A percentile compares a stretch with the other conserved stretches of the same genome.
These are phyloP conservation scores for Etheostoma spectabile DNA, from an alignment of 2,113 vertebrate genomes.

Conservation along the genomic window DNA sequence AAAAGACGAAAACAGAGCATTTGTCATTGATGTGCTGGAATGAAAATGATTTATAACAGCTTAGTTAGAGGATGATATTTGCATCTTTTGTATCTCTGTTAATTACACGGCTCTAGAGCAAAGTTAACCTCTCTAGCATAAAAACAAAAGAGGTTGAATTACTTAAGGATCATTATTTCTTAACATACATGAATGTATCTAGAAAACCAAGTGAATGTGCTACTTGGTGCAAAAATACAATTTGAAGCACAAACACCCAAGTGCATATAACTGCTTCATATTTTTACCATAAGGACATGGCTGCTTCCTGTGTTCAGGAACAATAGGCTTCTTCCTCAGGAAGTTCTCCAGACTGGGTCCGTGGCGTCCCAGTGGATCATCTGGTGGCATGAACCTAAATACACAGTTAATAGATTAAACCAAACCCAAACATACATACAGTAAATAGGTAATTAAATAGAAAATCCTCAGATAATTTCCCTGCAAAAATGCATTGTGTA, in stretches of 20 bases:
- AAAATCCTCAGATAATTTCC: background rate
- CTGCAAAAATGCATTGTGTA: background rate
- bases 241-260: background rate
- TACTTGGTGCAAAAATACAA: no score
- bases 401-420: background rate
- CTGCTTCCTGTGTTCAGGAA: constrained; percentile 96
- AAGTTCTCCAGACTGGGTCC: constrained; percentile 99
- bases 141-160: background rate
- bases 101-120: background rate
- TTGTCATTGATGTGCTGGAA: background rate
- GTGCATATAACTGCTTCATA: rapidly evolving
- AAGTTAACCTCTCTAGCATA: background rate
- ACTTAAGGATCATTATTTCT: background rate
- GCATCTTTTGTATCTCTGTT: background rate
- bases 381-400: constrained; percentile 95
- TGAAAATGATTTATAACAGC: background rate
- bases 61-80: background rate
- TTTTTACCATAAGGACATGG: constrained; percentile 95
- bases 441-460: background rate
- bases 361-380: constrained; percentile 96
- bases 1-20: constrained; percentile 2
- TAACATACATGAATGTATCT: no score
- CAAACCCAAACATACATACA: background rate
- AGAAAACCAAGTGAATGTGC: no score
- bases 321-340: constrained; percentile 92